Evolutionary conservation across 2,797 vertebrate species (phyloP).

Genomic region (Ctenopoma kingsleyae): DNA sequence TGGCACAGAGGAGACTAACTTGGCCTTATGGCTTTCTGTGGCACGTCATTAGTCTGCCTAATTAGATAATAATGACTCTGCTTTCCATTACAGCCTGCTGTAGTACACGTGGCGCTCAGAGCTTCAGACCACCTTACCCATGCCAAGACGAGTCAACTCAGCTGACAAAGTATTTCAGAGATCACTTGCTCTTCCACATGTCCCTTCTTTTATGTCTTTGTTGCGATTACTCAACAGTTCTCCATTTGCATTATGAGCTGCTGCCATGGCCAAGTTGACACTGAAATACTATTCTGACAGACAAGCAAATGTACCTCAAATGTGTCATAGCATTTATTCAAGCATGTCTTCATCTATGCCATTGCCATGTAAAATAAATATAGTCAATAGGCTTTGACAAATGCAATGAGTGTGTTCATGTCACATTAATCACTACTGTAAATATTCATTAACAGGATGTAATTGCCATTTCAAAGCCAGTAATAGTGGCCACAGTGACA

Average conservation of each 20-base stretch:
- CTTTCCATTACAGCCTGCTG: constrained; percentile 78
- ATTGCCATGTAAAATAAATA: constrained; percentile 59
- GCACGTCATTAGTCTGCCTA: constrained; percentile 83
- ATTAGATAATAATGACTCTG: constrained; percentile 87
- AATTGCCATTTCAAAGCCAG: constrained; percentile 72
- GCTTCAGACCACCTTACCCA: constrained; percentile 60
- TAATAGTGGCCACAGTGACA: constrained; percentile 51
- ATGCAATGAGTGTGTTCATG: constrained; percentile 59
- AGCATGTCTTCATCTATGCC: constrained; percentile 24
- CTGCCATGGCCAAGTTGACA: constrained; percentile 30
- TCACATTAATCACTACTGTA: constrained; percentile 63
- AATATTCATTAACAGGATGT: constrained; percentile 71
- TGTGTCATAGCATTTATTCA: constrained; percentile 20
- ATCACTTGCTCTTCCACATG: constrained; percentile 35
- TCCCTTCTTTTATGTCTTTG: constrained; percentile 49
- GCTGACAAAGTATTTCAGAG: constrained; percentile 58
- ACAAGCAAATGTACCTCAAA: constrained; percentile 11
- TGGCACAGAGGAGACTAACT: constrained; percentile 65
- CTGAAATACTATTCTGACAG: too few relatives aligned
- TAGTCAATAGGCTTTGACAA: constrained; percentile 25
- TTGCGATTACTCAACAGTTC: constrained; percentile 40
- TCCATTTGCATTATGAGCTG: constrained; percentile 25
- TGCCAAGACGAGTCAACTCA: constrained; percentile 65
- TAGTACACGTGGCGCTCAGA: constrained; percentile 65
- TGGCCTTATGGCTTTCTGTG: constrained; percentile 76